phyloP scores from a whole-genome alignment of 2,888 invertebrate species.

The Idaea biselata region DNA sequence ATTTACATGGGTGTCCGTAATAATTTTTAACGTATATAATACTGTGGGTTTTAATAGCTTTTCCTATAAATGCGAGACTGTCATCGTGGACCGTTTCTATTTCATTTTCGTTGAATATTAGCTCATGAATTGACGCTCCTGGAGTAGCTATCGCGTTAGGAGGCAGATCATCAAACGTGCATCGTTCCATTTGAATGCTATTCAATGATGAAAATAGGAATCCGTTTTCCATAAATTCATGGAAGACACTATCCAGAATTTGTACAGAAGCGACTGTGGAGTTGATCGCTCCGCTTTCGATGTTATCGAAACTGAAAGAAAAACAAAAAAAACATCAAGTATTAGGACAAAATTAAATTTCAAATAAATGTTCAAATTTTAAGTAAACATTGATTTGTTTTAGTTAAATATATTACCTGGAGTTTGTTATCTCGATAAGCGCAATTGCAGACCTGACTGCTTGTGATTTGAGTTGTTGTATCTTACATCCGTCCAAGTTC shows the following conservation, averaged over 20 bases:
- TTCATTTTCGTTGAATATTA: constrained; percentile 73
- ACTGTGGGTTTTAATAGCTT: constrained; percentile 68
- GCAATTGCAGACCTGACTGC: constrained; percentile 83
- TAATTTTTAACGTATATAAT: constrained; percentile 81
- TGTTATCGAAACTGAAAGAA: constrained; percentile 81
- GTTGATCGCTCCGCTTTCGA: constrained; percentile 83
- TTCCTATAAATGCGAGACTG: constrained; percentile 82
- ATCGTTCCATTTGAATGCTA: constrained; percentile 82
- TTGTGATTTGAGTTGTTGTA: constrained; percentile 77
- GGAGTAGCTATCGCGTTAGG: constrained; percentile 76
- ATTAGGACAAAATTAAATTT: background rate
- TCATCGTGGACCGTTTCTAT: constrained; percentile 65
- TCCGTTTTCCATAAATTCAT: constrained; percentile 78
- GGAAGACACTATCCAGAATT: constrained; percentile 82
- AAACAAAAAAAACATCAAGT: constrained; percentile 40
- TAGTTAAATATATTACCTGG: constrained; percentile 68
- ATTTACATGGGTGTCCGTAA: constrained; percentile 83
- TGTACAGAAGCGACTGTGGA: constrained; percentile 82
- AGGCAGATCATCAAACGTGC: constrained; percentile 82
- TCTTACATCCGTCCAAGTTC: constrained; percentile 79
- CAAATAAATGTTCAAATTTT: background rate
- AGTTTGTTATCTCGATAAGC: constrained; percentile 83
- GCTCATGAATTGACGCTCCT: constrained; percentile 78
- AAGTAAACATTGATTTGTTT: background rate
- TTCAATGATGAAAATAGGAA: constrained; percentile 85